Evolutionary conservation across 2,113 vertebrate genomes (phyloP), one percentile per base, ranked within the genome.

Genomic region (Seriola rivoliana): DNA sequence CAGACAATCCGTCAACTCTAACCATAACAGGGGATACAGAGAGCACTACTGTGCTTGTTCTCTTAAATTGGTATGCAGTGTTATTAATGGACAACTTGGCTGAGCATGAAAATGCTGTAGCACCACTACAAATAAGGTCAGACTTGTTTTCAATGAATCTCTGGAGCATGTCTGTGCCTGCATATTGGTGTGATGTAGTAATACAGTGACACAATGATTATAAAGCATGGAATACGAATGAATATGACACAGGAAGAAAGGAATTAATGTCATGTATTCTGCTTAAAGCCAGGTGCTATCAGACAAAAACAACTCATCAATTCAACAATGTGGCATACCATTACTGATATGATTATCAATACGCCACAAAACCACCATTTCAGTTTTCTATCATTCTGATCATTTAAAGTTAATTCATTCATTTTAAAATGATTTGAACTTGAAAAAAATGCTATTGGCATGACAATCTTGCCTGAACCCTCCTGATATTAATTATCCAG

Each of bases 1-100:
- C 13, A 19, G 58, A 74, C n/a, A 34, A 25, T 14, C 13, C 25
- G 29, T 69, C 21, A 25, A 58, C 29, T 65, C 12, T 7, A 67
- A 55, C 23, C 50, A 74, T 25, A 69, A 29, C 40, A 55, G 17
- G 29, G 58, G 52, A 46, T 5, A 44, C 8, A 6, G n/a, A 4
- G 59, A 74, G 62, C 73, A 65, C 63, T 71, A 71, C 46, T 59
- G 38, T 21, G 25, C 25, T 69, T 52, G 50, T 79, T 65, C 52
- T 78, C 62, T 72, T 80, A 65, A 80, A 88, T 3, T 71, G 81
- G 77, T 74, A 82, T 75, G 78, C 44, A 40, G 29, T 44, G 78
- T 88, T 84, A 87, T 82, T 83, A 88, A 84, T 81, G 76, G 72
- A 44, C 62, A 86, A 81, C 78, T 84, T 90, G 86, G 75, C 88